Conservation (phyloP, 2,888 invertebrate genomes). For the Agrochola lychnidis region DNA sequence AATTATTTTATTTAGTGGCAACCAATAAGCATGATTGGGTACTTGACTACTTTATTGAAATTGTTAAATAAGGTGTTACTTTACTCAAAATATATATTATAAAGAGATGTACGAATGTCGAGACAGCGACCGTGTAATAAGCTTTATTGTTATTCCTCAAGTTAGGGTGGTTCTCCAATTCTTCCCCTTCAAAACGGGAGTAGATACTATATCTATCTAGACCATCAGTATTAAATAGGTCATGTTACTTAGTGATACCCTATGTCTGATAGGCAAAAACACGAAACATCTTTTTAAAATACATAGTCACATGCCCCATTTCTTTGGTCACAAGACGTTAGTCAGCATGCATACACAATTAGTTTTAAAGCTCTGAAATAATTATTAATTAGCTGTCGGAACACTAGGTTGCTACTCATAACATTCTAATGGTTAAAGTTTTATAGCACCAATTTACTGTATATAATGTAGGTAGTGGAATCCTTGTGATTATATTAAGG, state of each 20-base stretch:
- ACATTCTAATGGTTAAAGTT: conserved; percentile 62
- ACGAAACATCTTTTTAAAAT: background rate
- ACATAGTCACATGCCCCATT: conserved; percentile 22
- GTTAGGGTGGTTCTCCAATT: background rate
- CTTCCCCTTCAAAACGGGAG: background rate
- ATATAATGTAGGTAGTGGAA: conserved; percentile 84
- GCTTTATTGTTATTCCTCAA: background rate
- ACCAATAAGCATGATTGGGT: conserved; percentile 21
- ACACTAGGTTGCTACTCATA: conserved; percentile 58
- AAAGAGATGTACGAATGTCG: conserved; percentile 18
- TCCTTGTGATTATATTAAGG: conserved; percentile 83
- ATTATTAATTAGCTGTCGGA: conserved; percentile 25
- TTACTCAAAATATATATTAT: conserved; percentile 8
- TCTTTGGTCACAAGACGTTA: conserved; percentile 55
- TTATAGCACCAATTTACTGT: conserved; percentile 82
- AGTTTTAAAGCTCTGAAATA: conserved; percentile 31
- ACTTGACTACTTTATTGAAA: conserved; percentile 34
- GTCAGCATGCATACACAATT: conserved; percentile 49
- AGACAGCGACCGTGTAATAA: conserved; percentile 16
- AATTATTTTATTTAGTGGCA: conserved; percentile 41
- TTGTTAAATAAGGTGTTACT: conserved; percentile 28
- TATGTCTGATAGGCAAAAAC: background rate
- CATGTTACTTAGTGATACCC: conserved; percentile 26
- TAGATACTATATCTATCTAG: conserved; percentile 13
- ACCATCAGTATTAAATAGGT: conserved; percentile 32